Evolutionary conservation across 2,888 invertebrate species (phyloP).

Genomic region (Drosophila prolongata): DNA sequence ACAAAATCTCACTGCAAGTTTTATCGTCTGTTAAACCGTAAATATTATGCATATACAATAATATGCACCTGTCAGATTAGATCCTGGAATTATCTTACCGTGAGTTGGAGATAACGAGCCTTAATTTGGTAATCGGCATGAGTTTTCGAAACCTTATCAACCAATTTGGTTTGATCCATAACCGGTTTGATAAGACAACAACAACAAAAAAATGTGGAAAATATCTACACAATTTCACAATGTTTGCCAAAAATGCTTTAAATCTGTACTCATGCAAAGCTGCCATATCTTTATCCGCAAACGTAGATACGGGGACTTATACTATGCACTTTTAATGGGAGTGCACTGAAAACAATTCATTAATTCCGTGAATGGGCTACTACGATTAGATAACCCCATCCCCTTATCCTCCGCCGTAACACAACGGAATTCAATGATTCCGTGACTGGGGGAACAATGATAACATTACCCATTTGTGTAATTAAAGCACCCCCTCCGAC

Average conservation of each 20-base stretch:
- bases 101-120: no score
- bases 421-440: background rate
- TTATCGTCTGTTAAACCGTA: no score
- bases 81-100: no score
- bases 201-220: background rate
- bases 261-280: background rate
- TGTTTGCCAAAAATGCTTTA: background rate
- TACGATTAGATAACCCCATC: background rate
- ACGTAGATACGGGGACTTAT: background rate
- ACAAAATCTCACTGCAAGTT: no score
- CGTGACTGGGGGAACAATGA: background rate
- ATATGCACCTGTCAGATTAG: no score
- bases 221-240: background rate
- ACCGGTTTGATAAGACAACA: background rate
- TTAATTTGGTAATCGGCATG: background rate
- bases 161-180: background rate
- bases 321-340: background rate
- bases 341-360: background rate
- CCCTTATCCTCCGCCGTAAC: no score
- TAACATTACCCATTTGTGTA: background rate
- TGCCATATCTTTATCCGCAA: conserved; percentile 6
- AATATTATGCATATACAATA: no score
- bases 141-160: background rate
- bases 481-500: background rate
- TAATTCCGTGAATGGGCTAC: background rate